Evolutionary conservation across 2,113 vertebrate genomes (phyloP).

Genomic region (Otus sunia): DNA sequence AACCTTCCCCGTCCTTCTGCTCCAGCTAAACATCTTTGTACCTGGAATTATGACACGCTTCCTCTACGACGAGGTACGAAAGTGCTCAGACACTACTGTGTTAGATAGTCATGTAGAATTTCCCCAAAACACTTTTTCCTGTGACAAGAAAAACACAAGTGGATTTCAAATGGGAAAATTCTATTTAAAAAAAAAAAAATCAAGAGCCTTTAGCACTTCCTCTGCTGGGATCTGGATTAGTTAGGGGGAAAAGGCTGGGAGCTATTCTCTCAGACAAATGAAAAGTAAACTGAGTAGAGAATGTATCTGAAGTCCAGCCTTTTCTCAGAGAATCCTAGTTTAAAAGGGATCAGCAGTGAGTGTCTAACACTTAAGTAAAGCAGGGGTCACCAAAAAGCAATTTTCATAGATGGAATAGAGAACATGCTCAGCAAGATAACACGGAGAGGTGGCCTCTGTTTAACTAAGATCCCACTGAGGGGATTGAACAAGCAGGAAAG

Average conservation of each 20-base stretch:
- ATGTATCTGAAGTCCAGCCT: not conserved
- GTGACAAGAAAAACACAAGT: not conserved
- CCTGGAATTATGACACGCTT: accelerated
- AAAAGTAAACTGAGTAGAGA: not conserved
- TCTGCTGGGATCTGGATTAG: not conserved
- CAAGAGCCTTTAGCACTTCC: not conserved
- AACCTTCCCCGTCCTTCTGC: not conserved
- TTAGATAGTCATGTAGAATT: not conserved
- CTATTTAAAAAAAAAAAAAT: not conserved
- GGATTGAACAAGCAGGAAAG: not conserved
- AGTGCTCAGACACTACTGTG: not conserved
- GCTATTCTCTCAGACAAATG: not conserved
- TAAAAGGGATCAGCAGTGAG: not conserved
- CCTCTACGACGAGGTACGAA: not conserved
- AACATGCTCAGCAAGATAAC: not conserved
- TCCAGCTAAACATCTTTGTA: not conserved
- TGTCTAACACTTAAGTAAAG: not conserved
- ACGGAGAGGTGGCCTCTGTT: not conserved
- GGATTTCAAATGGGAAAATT: not conserved
- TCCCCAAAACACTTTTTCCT: not conserved
- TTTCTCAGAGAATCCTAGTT: not conserved
- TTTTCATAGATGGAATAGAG: not conserved
- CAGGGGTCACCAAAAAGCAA: not conserved
- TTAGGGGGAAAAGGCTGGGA: not conserved
- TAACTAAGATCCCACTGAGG: not conserved